These are phyloP conservation scores for Brenthis hecate DNA, from an alignment of 2,888 invertebrate species.

Conservation along the genomic window DNA sequence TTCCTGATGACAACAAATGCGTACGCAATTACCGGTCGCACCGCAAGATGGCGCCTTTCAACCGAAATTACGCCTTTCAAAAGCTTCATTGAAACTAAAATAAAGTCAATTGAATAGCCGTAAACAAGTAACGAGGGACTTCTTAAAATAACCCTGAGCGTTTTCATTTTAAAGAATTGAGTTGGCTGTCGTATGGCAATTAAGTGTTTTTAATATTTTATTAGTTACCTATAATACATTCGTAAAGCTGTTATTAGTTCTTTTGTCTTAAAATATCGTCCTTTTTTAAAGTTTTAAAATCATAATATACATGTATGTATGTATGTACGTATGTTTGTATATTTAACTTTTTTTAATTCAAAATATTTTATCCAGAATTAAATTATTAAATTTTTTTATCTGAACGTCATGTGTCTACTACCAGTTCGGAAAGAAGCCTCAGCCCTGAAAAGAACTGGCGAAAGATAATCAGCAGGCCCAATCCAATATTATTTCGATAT, in stretches of 20 bases:
- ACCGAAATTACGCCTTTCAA: slow-evolving; percentile 43
- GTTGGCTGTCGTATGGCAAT: slow-evolving; percentile 22
- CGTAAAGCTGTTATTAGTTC: no score
- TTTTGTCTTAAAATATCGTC: no score
- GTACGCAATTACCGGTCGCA: slow-evolving; percentile 36
- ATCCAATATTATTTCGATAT: no score
- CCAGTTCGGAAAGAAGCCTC: no score
- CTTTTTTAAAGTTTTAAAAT: not conserved
- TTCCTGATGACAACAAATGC: slow-evolving; percentile 20
- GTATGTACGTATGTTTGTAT: not conserved
- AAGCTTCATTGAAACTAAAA: slow-evolving; percentile 47
- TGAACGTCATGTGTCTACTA: no score
- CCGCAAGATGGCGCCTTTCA: slow-evolving; percentile 41
- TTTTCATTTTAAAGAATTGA: slow-evolving; percentile 27
- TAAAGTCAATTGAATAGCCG: slow-evolving; percentile 37
- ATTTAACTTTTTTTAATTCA: no score
- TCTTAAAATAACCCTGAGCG: slow-evolving; percentile 36
- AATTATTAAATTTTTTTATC: no score
- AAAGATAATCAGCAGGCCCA: no score
- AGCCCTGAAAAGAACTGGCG: no score
- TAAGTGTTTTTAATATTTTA: slow-evolving; percentile 1
- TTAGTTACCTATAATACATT: not conserved
- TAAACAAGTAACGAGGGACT: slow-evolving; percentile 33
- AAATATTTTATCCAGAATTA: no score
- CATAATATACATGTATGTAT: not conserved